A percentile compares a stretch with the other conserved stretches of the same genome.
Conservation (phyloP, 1,140 invertebrate genomes). For the Ephestia elutella region DNA sequence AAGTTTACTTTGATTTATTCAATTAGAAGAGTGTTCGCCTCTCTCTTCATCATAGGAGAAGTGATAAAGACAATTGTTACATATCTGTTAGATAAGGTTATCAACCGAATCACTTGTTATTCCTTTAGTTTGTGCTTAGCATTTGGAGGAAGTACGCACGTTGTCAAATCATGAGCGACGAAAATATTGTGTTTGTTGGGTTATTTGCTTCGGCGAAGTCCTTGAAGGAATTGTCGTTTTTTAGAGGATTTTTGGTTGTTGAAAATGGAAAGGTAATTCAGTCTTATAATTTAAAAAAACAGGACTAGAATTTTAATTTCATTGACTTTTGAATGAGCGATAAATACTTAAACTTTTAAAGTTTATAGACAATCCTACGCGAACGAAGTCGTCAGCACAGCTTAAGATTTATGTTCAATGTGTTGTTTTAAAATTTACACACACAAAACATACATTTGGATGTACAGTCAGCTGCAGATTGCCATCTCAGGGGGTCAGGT, state of each 20-base stretch:
- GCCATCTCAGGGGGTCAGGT: too few relatives aligned
- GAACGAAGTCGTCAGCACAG: too few relatives aligned
- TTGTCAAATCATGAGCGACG: neutral
- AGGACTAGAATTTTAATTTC: too few relatives aligned
- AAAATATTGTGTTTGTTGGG: conserved; percentile 41
- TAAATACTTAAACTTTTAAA: too few relatives aligned
- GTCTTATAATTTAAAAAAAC: too few relatives aligned
- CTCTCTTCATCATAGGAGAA: neutral
- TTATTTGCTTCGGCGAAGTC: conserved; percentile 41
- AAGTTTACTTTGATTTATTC: neutral
- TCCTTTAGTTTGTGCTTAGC: neutral
- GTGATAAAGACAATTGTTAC: neutral
- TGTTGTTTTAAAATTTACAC: too few relatives aligned
- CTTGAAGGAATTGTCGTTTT: conserved; percentile 33
- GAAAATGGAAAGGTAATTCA: conserved; percentile 54
- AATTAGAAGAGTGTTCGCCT: conserved; percentile 3
- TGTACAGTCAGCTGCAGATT: too few relatives aligned
- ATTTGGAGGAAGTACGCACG: neutral
- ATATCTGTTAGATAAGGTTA: neutral
- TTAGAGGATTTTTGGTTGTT: conserved; percentile 43
- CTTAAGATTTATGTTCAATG: too few relatives aligned
- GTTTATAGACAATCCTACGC: too few relatives aligned
- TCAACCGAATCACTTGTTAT: neutral
- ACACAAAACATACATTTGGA: too few relatives aligned
- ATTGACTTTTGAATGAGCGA: too few relatives aligned